Conservation (phyloP, 2,113 vertebrate genomes). For the Cyanoliseus patagonus region DNA sequence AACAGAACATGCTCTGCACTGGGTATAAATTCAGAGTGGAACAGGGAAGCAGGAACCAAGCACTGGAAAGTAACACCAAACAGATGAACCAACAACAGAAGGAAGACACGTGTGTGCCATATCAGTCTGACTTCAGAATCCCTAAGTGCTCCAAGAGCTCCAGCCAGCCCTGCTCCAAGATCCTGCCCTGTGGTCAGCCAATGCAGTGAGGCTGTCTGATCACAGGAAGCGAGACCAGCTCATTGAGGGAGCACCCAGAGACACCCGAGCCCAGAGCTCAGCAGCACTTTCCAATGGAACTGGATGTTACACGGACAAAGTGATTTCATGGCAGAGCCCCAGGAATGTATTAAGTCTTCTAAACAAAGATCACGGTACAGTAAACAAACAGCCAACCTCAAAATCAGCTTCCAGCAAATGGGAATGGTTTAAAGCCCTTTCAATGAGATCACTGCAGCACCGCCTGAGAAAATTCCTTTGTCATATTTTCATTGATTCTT, state of each 20-base stretch:
- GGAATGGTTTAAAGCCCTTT: neutral
- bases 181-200: neutral
- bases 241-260: neutral
- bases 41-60: neutral
- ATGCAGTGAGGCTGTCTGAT: neutral
- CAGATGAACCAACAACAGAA: neutral
- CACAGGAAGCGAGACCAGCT: neutral
- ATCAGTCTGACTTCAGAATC: neutral
- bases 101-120: neutral
- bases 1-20: neutral
- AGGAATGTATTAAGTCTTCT: neutral
- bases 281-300: neutral
- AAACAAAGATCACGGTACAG: conserved; percentile 9
- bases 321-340: neutral
- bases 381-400: conserved; percentile 7
- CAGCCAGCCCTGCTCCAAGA: neutral
- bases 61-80: neutral
- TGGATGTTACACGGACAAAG: neutral
- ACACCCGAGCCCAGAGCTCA: neutral
- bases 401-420: conserved; percentile 45
- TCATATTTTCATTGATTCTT: conserved; percentile 53
- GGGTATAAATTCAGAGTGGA: neutral
- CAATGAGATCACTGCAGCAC: neutral
- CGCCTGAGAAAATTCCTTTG: conserved; percentile 20
- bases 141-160: neutral